Evolutionary conservation across 1,140 invertebrate genomes (phyloP), one percentile per base, ranked within the genome.

Genomic region (Rhizoglyphus robini): DNA sequence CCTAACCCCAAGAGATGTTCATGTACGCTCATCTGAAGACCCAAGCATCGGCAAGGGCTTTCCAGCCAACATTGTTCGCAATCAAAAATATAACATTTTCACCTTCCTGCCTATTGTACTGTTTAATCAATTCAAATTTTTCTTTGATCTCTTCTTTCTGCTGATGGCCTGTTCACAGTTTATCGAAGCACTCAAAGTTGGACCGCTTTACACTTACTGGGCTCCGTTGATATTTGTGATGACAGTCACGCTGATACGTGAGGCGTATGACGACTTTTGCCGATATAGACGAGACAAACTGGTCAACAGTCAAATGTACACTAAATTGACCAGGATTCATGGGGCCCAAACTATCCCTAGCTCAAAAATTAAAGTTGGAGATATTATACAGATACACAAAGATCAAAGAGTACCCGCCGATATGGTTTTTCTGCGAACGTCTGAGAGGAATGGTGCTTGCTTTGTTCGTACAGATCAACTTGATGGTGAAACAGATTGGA

Each of bases 401-500:
- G 89, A 96, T 72, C 89, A 96, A 75, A 80, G 95, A 69, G 91
- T 99, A 27, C 96, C 96, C 8, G 93, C 96, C 20, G 96, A 99
- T 80, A 85, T 99, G 77, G 87, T 99, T 25, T 79, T 99, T 30
- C 73, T 98, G 63, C 79, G 91, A 65, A 98, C 96, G 0, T 93
- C 93, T 47, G 96, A 99, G 76, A 87, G 86, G 68, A 86, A 84
- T 72, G 96, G 95, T 0, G 83, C 93, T 0, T 96, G 96, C 72
- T 99, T 98, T 75, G 88, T 99, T n/a, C 81, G 95, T 69, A 99
- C 96, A 0, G 96, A 99, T 79, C 96, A 99, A 76, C 76, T 99
- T 66, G 96, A 99, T 77, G 96, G 96, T 48, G 96, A 99, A 79
- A 99, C 95, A 63, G 96, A 99, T 78, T 99, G 96, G 96, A 99